Evolutionary conservation across 2,113 vertebrate species (phyloP).

Genomic region (Gnathonemus longibarbis): DNA sequence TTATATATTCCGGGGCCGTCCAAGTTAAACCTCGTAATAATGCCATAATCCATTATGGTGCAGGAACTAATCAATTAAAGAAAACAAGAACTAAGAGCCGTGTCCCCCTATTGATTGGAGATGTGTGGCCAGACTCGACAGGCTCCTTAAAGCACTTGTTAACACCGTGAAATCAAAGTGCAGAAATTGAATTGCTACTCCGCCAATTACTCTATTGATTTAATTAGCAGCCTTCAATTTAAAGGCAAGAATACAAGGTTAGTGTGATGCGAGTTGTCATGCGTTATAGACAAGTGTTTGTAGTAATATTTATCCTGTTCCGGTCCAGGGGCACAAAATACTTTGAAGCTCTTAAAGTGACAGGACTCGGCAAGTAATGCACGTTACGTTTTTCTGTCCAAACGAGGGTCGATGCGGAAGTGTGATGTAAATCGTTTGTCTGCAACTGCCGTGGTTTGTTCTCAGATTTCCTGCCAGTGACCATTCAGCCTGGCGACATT

Average conservation of each 20-base stretch:
- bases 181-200: constrained; percentile 75
- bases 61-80: constrained; percentile 75
- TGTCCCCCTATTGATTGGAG: constrained; percentile 64
- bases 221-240: constrained; percentile 81
- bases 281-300: constrained; percentile 43
- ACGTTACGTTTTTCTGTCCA: background rate
- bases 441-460: constrained; percentile 13
- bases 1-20: constrained; percentile 4
- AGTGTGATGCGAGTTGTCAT: constrained; percentile 61
- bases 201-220: constrained; percentile 84
- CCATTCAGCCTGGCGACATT: constrained; percentile 8
- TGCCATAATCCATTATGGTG: constrained; percentile 70
- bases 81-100: constrained; percentile 72
- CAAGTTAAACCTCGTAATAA: constrained; percentile 40
- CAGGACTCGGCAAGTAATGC: background rate
- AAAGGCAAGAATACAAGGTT: constrained; percentile 68
- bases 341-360: constrained; percentile 13
- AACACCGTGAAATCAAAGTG: constrained; percentile 64
- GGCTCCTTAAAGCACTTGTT: constrained; percentile 58
- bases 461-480: constrained; percentile 21
- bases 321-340: background rate
- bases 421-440: constrained; percentile 19
- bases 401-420: constrained; percentile 2
- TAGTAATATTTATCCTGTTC: background rate
- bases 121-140: constrained; percentile 57